These are phyloP conservation scores for Scelioninae gen. 1 DNA, from an alignment of 2,888 invertebrate genomes.

Conservation along the genomic window DNA sequence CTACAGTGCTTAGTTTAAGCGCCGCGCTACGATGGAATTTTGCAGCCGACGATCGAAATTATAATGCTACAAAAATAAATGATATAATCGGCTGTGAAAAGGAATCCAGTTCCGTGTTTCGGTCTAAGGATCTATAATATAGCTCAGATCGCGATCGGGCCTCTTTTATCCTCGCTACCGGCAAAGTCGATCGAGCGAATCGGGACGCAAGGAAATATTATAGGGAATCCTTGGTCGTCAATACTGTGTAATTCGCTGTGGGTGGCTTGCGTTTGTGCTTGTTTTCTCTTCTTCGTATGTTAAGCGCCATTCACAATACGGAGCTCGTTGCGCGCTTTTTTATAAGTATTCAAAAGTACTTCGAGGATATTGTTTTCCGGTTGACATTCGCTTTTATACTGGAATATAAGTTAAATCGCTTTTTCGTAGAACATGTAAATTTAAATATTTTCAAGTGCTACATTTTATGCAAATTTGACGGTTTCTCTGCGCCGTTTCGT, in stretches of 20 bases:
- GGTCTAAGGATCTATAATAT: constrained; percentile 49
- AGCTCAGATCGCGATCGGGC: constrained; percentile 48
- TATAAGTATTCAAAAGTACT: constrained; percentile 31
- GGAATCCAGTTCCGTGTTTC: constrained; percentile 56
- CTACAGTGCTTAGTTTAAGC: constrained; percentile 1
- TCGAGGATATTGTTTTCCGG: constrained; percentile 32
- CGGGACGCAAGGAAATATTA: constrained; percentile 70
- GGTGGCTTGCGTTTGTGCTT: constrained; percentile 75
- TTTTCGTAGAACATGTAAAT: constrained; percentile 12
- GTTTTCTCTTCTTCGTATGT: constrained; percentile 62
- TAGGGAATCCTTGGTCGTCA: constrained; percentile 72
- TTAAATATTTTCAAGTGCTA: constrained; percentile 6
- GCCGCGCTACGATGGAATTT: background rate
- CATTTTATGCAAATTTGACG: constrained; percentile 14
- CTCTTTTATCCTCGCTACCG: constrained; percentile 63
- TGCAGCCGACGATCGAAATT: constrained; percentile 7
- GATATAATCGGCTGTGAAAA: constrained; percentile 39
- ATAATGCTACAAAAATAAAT: constrained; percentile 28
- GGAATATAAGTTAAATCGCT: constrained; percentile 10
- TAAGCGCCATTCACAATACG: constrained; percentile 54
- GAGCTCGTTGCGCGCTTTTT: constrained; percentile 14
- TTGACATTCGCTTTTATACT: constrained; percentile 6
- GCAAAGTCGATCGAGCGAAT: constrained; percentile 70
- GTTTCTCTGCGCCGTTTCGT: background rate
- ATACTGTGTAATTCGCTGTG: constrained; percentile 76